Conservation (phyloP, 2,797 vertebrate genomes). For the Oreonectes daqikongensis region DNA sequence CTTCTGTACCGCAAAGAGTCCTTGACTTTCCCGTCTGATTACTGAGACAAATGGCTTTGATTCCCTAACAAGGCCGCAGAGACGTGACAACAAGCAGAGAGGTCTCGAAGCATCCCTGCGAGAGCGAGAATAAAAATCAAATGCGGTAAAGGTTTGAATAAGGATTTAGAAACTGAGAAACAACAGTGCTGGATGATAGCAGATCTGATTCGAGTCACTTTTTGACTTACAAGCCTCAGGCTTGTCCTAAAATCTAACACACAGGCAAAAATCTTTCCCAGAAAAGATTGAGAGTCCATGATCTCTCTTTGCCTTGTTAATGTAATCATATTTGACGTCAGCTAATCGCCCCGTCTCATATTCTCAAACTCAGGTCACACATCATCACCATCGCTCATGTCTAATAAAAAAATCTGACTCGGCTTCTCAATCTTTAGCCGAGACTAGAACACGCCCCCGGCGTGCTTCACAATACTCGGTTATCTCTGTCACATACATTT, state of each 20-base stretch:
- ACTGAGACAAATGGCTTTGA: slow-evolving; percentile 54
- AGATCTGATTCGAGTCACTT: slow-evolving; percentile 7
- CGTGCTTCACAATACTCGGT: neutral
- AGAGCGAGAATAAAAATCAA: slow-evolving; percentile 5
- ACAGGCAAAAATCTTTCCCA: neutral
- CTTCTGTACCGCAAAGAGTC: slow-evolving; percentile 37
- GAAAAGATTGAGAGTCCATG: slow-evolving; percentile 18
- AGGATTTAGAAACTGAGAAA: slow-evolving; percentile 41
- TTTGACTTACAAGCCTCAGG: neutral
- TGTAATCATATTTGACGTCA: slow-evolving; percentile 21
- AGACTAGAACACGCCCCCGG: slow-evolving; percentile 14
- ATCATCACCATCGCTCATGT: slow-evolving; percentile 34
- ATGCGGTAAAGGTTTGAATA: slow-evolving; percentile 1
- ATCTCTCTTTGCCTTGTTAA: slow-evolving; percentile 25
- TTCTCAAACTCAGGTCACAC: slow-evolving; percentile 25
- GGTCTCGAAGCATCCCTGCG: slow-evolving; percentile 18
- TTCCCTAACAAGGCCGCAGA: slow-evolving; percentile 61
- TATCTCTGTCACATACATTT: slow-evolving; percentile 21
- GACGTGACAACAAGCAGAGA: slow-evolving; percentile 43
- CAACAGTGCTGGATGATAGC: slow-evolving; percentile 39
- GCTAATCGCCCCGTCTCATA: slow-evolving; percentile 4
- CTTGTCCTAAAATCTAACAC: neutral
- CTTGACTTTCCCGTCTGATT: slow-evolving; percentile 45
- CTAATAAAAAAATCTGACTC: slow-evolving; percentile 33
- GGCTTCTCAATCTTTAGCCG: slow-evolving; percentile 27